Base-by-base conservation (phyloP, 2,113 vertebrate genomes). In the Oncorhynchus nerka region DNA sequence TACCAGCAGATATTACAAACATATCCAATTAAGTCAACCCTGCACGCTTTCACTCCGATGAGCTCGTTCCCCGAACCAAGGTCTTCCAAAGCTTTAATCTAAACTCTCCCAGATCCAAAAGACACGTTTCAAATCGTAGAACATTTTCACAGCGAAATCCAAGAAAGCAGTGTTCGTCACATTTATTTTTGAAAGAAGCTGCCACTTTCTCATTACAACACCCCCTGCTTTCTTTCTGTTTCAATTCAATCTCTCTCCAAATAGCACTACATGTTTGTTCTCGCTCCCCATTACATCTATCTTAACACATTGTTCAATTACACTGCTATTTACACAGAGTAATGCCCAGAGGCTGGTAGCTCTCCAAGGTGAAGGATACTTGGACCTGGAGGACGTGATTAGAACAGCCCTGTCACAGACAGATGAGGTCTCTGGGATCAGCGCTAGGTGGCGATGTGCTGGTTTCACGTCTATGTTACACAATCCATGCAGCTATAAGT, bases 361-460 rank as follows among this genome's bases (percentile, higher is more conserved):
- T 73, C 57, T 78, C 68, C 13, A 62, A 70, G 64, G 49, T 12
- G 16, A 72, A 73, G 49, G 70, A 73, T 64, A 70, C 66, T 3
- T 77, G 79, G 20, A n/a, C 5, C 49, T 57, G n/a, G 13, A 77
- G 59, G 77, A 71, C 1, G 71, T 70, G 75, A 83, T 86, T 83
- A 86, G 86, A 88, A 51, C 75, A 15, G 71, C 67, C 74, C 84
- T 85, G 81, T 84, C 77, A 76, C 79, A 61, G 32, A 70, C 82
- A 78, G 68, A 67, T 61, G 70, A 67, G 73, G 24, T 20, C 39
- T 86, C 86, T 86, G 74, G 71, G 65, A 79, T 85, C 78, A 81
- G 72, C 68, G 61, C 79, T 72, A 75, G 70, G 75, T 81, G 87
- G 74, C 87, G 89, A 92, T 88, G 87, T 88, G 80, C 79, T 81